Base-by-base conservation (phyloP, 2,888 invertebrate genomes). In the Ormyrus thymus region DNA sequence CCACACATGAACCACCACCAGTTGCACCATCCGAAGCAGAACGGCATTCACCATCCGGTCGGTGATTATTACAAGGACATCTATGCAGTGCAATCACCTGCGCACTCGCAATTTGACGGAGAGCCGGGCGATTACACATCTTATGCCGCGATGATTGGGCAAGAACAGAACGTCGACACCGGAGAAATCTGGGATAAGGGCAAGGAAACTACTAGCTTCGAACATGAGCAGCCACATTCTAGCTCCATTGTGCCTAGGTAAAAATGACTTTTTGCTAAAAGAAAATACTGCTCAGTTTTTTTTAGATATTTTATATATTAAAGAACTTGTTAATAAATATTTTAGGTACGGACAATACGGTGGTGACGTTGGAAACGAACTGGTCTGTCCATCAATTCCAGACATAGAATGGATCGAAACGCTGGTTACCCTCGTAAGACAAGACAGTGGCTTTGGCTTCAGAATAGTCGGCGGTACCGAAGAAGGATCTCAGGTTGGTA, bases 381-480 rank as follows among this genome's bases (percentile, higher is more conserved):
- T 89, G 83, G 87, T 89, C 2, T 90, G 88, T 68, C 89, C 89
- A 43, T 86, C 87, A n/a, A 87, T 89, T 50, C 90, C 89, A 6
- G 90, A 89, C 15, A 86, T 90, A 78, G 90, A 90, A 74, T 90
- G 90, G 86, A 92, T 94, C 61, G 95, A 95, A 84, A 93, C 95
- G 83, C 90, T 94, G 77, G 95, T 98, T 8, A 95, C 96, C 0
- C 91, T 99, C 71, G 95, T 95, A 66, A 93, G 97, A n/a, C 97
- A 97, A 85, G 95, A 97, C 55, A 95, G 95, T 76, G 99, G 99
- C 2, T 99, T 99, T 91, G 99, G 99, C 8, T 99, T 99, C 91
- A 93, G 99, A 81, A 98, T 99, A 87, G 97, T 99, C 51, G 99
- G 99, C 43, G 99, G 99, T 58, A 97, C 97, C 0, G 99, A 99